A percentile compares a stretch with the other conserved stretches of the same genome.
Evolutionary conservation across 2,113 vertebrate species (phyloP).

Genomic region (Rhinichthys klamathensis): DNA sequence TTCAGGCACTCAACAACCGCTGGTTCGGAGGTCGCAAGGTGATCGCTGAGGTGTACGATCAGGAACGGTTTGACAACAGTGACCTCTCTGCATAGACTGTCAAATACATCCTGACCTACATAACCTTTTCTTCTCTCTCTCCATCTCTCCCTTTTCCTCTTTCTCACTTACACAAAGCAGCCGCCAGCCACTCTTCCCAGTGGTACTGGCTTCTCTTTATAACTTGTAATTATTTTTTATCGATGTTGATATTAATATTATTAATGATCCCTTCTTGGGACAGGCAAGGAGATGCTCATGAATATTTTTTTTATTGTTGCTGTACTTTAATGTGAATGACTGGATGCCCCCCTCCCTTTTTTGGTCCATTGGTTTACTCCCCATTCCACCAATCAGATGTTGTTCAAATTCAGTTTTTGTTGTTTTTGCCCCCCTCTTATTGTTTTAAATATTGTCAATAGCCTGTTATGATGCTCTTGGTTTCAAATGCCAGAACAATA

Average conservation of each 20-base stretch:
- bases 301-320: slow-evolving; percentile 52
- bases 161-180: slow-evolving; percentile 46
- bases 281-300: slow-evolving; percentile 56
- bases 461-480: slow-evolving; percentile 57
- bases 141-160: slow-evolving; percentile 14
- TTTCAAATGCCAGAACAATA: slow-evolving; percentile 62
- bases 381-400: slow-evolving; percentile 1
- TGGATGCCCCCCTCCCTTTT: slow-evolving; percentile 12
- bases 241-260: slow-evolving; percentile 70
- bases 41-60: slow-evolving; percentile 88
- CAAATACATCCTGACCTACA: slow-evolving; percentile 6
- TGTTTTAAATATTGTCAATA: slow-evolving; percentile 47
- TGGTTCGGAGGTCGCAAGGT: slow-evolving; percentile 94
- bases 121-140: slow-evolving; percentile 22
- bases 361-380: not conserved
- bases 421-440: not conserved
- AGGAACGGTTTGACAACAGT: slow-evolving; percentile 90
- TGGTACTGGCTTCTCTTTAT: slow-evolving; percentile 62
- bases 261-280: slow-evolving; percentile 63
- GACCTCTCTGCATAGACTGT: slow-evolving; percentile 87
- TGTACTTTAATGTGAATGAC: slow-evolving; percentile 31
- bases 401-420: slow-evolving; percentile 19
- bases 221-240: slow-evolving; percentile 70
- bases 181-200: slow-evolving; percentile 49
- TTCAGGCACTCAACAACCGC: slow-evolving; percentile 90